Evolutionary conservation across 1,140 invertebrate genomes (phyloP).

Genomic region (Ylistrum balloti): DNA sequence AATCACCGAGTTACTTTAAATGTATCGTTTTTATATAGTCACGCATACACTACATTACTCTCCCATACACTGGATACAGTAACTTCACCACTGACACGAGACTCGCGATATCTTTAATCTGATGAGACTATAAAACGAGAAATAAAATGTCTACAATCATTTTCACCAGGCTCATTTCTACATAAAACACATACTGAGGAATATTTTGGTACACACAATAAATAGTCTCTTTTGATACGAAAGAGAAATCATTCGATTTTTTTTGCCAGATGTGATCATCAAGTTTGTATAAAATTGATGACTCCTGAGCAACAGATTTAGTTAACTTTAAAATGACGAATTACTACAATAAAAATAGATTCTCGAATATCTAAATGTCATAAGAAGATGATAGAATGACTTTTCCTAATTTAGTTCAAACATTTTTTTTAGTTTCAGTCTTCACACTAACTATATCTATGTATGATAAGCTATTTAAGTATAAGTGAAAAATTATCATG

Average conservation of each 20-base stretch:
- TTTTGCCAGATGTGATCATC: not conserved
- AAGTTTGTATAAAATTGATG: too few relatives aligned
- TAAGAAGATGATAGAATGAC: too few relatives aligned
- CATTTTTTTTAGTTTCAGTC: too few relatives aligned
- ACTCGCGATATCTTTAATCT: not conserved
- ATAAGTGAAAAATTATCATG: too few relatives aligned
- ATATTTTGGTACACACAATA: not conserved
- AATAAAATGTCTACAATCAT: not conserved
- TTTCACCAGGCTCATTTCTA: not conserved
- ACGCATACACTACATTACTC: not conserved
- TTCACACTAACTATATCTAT: too few relatives aligned
- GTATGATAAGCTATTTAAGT: too few relatives aligned
- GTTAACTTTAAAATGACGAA: too few relatives aligned
- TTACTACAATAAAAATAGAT: too few relatives aligned
- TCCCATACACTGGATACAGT: not conserved
- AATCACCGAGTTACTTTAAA: not conserved
- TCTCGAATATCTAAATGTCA: too few relatives aligned
- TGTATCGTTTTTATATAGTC: conserved; percentile 2
- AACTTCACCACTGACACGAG: not conserved
- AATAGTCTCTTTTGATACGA: not conserved
- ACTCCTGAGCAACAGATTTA: too few relatives aligned
- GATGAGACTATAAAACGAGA: not conserved
- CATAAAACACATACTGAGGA: not conserved
- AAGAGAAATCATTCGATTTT: not conserved
- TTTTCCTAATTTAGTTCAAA: too few relatives aligned